Percentiles rank a stretch among this genome's conserved stretches.
phyloP scores from a whole-genome alignment of 2,888 invertebrate genomes.

The Leptinotarsa peninsularis region DNA sequence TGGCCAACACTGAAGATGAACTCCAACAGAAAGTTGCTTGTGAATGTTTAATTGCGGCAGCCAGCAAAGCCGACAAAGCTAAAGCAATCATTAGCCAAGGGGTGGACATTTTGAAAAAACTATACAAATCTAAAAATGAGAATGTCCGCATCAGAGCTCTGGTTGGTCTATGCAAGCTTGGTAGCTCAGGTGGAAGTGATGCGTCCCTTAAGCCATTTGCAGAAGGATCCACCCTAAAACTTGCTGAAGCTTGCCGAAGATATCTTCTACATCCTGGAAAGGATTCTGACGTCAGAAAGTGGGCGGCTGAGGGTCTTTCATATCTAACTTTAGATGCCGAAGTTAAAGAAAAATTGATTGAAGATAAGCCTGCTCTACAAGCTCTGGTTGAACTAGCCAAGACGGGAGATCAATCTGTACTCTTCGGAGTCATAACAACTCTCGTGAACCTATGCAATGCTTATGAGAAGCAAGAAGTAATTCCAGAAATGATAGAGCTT shows the following conservation, averaged over 20 bases:
- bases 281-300: conserved; percentile 89
- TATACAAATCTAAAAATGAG: conserved; percentile 92
- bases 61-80: conserved; percentile 97
- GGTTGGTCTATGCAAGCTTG: conserved; percentile 95
- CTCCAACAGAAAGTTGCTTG: conserved; percentile 93
- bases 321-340: conserved; percentile 98
- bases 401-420: conserved; percentile 86
- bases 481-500: conserved; percentile 96
- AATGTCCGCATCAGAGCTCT: conserved; percentile 85
- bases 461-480: conserved; percentile 95
- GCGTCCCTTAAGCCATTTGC: conserved; percentile 94
- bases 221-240: conserved; percentile 88
- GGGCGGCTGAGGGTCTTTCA: conserved; percentile 97
- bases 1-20: conserved; percentile 93
- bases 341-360: conserved; percentile 95
- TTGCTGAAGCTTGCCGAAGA: conserved; percentile 93
- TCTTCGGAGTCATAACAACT: conserved; percentile 93
- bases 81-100: conserved; percentile 90
- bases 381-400: conserved; percentile 91
- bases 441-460: conserved; percentile 97
- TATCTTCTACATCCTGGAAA: conserved; percentile 80
- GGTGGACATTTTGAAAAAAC: conserved; percentile 86
- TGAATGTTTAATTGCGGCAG: conserved; percentile 96
- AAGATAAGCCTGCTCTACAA: conserved; percentile 84
- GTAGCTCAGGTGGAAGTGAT: conserved; percentile 93